Evolutionary conservation across 2,888 invertebrate species (phyloP).

Genomic region (Rhaphigaster nebulosa): DNA sequence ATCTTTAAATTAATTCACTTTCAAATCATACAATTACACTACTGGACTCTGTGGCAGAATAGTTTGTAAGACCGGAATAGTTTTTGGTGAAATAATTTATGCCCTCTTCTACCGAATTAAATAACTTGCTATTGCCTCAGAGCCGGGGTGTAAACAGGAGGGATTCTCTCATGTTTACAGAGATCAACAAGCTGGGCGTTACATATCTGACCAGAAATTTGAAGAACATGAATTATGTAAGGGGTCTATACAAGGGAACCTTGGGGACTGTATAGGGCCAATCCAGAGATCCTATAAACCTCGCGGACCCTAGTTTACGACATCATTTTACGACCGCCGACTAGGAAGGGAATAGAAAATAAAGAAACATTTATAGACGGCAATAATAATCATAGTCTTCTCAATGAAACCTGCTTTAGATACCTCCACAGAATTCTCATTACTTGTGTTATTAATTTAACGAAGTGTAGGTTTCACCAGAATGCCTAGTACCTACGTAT

Average conservation of each 20-base stretch:
- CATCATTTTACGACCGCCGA: background rate
- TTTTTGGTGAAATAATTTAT: background rate
- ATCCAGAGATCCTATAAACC: background rate
- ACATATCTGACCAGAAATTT: background rate
- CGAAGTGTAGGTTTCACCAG: background rate
- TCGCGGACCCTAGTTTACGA: background rate
- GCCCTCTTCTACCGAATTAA: background rate
- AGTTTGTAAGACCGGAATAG: no score
- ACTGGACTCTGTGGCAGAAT: no score
- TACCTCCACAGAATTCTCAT: background rate
- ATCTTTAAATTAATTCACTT: no score
- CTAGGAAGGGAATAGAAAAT: background rate
- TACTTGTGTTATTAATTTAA: background rate
- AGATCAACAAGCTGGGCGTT: background rate
- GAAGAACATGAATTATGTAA: constrained; percentile 5
- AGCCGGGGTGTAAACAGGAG: background rate
- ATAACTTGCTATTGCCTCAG: background rate
- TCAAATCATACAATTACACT: no score
- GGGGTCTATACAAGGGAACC: background rate
- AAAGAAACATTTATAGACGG: background rate
- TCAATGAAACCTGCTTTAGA: background rate
- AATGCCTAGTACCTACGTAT: background rate
- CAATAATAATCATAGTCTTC: background rate
- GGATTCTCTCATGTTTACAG: background rate
- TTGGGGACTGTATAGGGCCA: background rate